Evolutionary conservation across 2,888 invertebrate species (phyloP).

Genomic region (Gortyna flavago): DNA sequence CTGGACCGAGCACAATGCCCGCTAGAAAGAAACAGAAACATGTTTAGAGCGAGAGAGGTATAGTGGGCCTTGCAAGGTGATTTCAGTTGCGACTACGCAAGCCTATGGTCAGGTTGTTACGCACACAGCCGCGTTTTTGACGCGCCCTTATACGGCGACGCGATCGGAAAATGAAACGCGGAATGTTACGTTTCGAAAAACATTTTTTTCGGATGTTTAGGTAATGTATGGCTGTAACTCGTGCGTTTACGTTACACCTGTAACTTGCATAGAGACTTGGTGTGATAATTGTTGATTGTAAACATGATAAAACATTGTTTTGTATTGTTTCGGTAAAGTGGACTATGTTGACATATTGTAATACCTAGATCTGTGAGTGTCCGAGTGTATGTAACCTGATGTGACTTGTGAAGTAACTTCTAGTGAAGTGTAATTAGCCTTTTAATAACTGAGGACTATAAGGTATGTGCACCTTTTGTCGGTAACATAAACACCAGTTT

Average conservation of each 20-base stretch:
- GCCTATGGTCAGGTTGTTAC: conserved; percentile 87
- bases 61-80: conserved; percentile 90
- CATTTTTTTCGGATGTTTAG: conserved; percentile 62
- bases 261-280: conserved; percentile 53
- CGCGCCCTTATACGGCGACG: conserved; percentile 70
- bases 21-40: conserved; percentile 81
- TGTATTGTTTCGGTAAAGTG: conserved; percentile 65
- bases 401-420: conserved; percentile 72
- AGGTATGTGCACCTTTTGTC: conserved; percentile 69
- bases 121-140: conserved; percentile 79
- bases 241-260: conserved; percentile 58
- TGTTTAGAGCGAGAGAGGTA: conserved; percentile 82
- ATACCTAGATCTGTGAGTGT: conserved; percentile 63
- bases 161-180: conserved; percentile 79
- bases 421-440: conserved; percentile 64
- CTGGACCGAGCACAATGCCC: conserved; percentile 88
- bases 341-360: conserved; percentile 65
- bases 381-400: conserved; percentile 64
- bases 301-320: conserved; percentile 56
- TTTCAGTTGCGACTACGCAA: conserved; percentile 89
- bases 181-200: conserved; percentile 66
- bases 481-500: conserved; percentile 37
- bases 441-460: conserved; percentile 66
- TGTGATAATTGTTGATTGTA: conserved; percentile 38
- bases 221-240: conserved; percentile 63